phyloP scores from a whole-genome alignment of 2,113 vertebrate species.

The Callipepla squamata region DNA sequence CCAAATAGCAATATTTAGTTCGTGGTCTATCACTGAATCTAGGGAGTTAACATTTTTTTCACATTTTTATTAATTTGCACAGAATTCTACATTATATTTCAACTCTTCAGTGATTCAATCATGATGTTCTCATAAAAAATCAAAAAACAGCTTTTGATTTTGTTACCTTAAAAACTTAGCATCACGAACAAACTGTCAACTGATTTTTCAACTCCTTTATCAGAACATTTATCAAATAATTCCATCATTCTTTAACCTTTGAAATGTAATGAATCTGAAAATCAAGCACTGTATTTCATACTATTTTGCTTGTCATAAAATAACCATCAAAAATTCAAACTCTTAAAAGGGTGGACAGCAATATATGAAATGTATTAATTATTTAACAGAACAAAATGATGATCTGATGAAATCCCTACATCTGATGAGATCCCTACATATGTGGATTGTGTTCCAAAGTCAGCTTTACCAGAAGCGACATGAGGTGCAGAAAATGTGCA shows the following conservation, averaged over 20 bases:
- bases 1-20: neutral
- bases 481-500: neutral
- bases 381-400: neutral
- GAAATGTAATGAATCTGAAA: neutral
- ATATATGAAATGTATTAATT: neutral
- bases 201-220: neutral
- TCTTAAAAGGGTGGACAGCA: neutral
- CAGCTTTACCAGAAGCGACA: neutral
- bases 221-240: neutral
- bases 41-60: neutral
- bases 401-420: neutral
- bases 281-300: neutral
- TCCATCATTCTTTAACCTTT: neutral
- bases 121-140: neutral
- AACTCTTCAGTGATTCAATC: neutral
- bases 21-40: neutral
- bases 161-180: neutral
- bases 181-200: neutral
- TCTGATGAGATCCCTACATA: neutral
- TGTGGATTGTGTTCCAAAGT: neutral
- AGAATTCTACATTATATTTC: neutral
- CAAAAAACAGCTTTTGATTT: neutral
- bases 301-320: neutral
- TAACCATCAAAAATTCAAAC: neutral
- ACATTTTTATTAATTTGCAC: neutral